Percentiles rank a stretch among this genome's conserved stretches.
Conservation (phyloP, 1,140 invertebrate genomes). For the Orchestia grillus region DNA sequence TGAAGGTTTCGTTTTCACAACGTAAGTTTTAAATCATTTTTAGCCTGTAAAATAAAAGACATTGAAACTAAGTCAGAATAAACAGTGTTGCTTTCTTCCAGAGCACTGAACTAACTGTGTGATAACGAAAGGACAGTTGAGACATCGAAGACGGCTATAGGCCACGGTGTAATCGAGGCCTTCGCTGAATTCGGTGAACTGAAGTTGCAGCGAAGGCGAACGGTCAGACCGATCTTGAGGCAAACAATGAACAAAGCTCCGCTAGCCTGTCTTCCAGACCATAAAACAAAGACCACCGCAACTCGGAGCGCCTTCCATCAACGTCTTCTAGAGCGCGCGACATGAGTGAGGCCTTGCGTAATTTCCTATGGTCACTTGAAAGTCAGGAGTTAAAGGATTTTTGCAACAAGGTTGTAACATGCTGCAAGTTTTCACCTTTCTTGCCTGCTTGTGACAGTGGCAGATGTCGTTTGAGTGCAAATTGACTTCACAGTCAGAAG, state of each 20-base stretch:
- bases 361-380: background rate
- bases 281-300: background rate
- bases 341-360: background rate
- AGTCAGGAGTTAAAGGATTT: background rate
- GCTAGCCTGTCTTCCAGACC: background rate
- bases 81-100: background rate
- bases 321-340: background rate
- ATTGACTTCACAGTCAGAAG: background rate
- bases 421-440: background rate
- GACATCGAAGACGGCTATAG: background rate
- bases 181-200: background rate
- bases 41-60: background rate
- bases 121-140: background rate
- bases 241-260: background rate
- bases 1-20: no score
- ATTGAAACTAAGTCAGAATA: background rate
- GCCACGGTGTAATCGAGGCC: background rate
- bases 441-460: background rate
- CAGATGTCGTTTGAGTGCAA: background rate
- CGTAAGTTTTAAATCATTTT: no score
- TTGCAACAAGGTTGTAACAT: background rate
- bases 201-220: background rate
- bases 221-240: background rate
- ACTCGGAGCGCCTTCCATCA: background rate
- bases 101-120: background rate